Conservation (phyloP, 2,797 vertebrate species). For the Huso huso region DNA sequence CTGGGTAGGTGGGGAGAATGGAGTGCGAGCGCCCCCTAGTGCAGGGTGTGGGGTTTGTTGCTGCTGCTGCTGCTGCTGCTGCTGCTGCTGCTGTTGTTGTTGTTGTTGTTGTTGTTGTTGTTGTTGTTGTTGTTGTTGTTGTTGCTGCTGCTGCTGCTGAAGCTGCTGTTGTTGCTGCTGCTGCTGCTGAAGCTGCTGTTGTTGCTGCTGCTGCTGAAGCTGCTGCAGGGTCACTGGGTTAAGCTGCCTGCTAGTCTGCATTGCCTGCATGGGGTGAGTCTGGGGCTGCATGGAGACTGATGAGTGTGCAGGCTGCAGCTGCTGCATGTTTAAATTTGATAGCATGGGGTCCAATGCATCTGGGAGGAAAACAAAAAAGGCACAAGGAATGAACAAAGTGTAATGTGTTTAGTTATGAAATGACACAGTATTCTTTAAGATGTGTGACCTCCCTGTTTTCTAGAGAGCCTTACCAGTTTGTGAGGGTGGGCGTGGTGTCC, state of each 20-base stretch:
- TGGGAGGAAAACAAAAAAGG: slow-evolving; percentile 48
- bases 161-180: slow-evolving; percentile 45
- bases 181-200: slow-evolving; percentile 63
- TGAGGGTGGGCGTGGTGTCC: slow-evolving; percentile 73
- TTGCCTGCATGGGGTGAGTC: slow-evolving; percentile 82
- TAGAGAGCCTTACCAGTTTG: slow-evolving; percentile 73
- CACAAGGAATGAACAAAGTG: slow-evolving; percentile 21
- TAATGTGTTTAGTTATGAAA: background rate
- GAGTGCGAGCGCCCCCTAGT: slow-evolving; percentile 67
- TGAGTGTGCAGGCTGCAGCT: slow-evolving; percentile 58
- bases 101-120: slow-evolving; percentile 36
- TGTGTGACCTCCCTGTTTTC: too few relatives aligned
- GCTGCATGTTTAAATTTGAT: slow-evolving; percentile 74
- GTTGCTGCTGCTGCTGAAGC: slow-evolving; percentile 70
- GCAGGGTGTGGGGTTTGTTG: slow-evolving; percentile 59
- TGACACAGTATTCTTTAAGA: too few relatives aligned
- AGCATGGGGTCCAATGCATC: slow-evolving; percentile 87
- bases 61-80: slow-evolving; percentile 46
- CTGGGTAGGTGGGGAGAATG: slow-evolving; percentile 81
- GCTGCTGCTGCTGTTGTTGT: slow-evolving; percentile 62
- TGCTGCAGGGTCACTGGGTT: slow-evolving; percentile 79
- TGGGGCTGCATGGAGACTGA: slow-evolving; percentile 75
- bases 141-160: slow-evolving; percentile 58
- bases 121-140: slow-evolving; percentile 58
- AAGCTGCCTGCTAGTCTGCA: slow-evolving; percentile 77